Base-by-base conservation (phyloP, 1,140 invertebrate species). In the Holcopasites calliopsidis region DNA sequence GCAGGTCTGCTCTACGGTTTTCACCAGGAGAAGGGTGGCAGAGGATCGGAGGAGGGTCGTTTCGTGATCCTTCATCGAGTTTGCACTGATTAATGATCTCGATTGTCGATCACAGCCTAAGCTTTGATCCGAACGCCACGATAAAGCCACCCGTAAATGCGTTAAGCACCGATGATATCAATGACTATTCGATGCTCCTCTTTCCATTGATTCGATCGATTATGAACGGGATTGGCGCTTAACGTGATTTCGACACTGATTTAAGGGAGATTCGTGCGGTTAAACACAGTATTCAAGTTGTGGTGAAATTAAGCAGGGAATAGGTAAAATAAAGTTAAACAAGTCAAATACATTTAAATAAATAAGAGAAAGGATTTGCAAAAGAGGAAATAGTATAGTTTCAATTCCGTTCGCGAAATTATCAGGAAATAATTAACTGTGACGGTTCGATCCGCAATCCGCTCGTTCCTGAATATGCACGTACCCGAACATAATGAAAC, bases 51-150 rank as follows among this genome's bases (percentile, higher is more conserved):
- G 23, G 33, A 54, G 54, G 11, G 62, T 28, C 23, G 40, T 74
- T 74, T 70, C 74, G 68, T 76, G 64, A 77, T 40, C 77, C 52
- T 77, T 79, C 61, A 80, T 79, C 57, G 60, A 68, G 47, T 74
- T 74, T 61, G n/a, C 57, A 42, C 23, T 79, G 66, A 79, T 77
- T 79, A 77, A 77, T 71, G 35, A 44, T 42, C 18, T 57, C n/a
- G 13, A n/a, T 44, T 77, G 44, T 70, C 75, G 58, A 72, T 79
- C 69, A 33, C 73, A 70, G 74, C 52, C 38, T 21, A 49, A 42
- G n/a, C 21, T 31, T 62, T 16, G 57, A 47, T 77, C 44, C n/a
- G 57, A 28, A 13, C 60, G 60, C 18, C 42, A 7, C 40, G 40
- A 62, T 62, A 47, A 47, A 44, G 40, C n/a, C n/a, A 6, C 18